Evolutionary conservation across 2,113 vertebrate species (phyloP).

Genomic region (Phyllostomus discolor): DNA sequence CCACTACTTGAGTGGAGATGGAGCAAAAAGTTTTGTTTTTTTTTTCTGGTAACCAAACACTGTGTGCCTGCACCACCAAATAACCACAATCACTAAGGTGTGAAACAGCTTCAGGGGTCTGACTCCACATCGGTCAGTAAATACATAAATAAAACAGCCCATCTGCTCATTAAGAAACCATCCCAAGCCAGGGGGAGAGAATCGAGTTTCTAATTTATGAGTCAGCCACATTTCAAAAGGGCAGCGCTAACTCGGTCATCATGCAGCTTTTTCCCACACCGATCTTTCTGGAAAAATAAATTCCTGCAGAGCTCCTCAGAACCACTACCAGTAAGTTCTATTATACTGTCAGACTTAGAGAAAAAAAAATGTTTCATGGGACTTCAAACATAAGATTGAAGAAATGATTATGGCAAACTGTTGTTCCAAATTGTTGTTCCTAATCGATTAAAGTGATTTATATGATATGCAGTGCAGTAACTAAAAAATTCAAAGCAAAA

Average conservation of each 20-base stretch:
- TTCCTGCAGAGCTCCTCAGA: neutral
- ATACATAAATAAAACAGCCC: constrained; percentile 51
- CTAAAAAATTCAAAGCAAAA: constrained; percentile 4
- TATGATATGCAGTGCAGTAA: neutral
- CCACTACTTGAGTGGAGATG: neutral
- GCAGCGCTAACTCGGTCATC: neutral
- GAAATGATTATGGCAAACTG: constrained; percentile 21
- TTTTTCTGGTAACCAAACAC: constrained; percentile 22
- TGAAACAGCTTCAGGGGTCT: constrained; percentile 34
- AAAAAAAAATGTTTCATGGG: neutral
- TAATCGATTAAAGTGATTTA: constrained; percentile 45
- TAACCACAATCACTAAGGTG: constrained; percentile 27
- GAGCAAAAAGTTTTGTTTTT: neutral
- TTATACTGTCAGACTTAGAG: neutral
- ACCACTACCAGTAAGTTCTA: constrained; percentile 39
- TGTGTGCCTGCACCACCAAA: neutral
- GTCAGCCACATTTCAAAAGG: neutral
- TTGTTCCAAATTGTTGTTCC: neutral
- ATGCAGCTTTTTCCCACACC: neutral
- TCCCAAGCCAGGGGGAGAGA: constrained; percentile 42
- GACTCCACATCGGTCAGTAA: constrained; percentile 27
- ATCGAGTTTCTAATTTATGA: constrained; percentile 64
- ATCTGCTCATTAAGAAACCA: constrained; percentile 50
- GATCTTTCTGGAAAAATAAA: constrained; percentile 55
- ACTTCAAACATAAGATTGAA: constrained; percentile 28